Conservation (phyloP, 2,113 vertebrate species). For the Cercocebus atys region DNA sequence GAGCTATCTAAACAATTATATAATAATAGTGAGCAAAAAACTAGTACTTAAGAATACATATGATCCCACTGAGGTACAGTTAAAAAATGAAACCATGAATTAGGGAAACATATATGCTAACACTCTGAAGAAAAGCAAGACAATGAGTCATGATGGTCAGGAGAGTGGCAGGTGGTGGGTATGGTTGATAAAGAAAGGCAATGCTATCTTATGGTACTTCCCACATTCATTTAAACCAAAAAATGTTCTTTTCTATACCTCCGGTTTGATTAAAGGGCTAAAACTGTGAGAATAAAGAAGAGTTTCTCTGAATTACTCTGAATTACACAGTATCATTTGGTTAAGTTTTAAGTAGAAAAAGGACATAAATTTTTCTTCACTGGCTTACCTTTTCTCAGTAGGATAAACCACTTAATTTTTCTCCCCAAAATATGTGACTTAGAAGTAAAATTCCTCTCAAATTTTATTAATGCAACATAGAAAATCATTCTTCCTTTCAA, state of each 20-base stretch:
- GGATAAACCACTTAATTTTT: slow-evolving; percentile 17
- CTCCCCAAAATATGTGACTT: neutral
- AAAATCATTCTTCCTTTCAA: slow-evolving; percentile 26
- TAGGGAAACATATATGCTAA: neutral
- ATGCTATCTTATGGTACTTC: neutral
- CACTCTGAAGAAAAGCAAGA: neutral
- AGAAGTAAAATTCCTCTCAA: slow-evolving; percentile 38
- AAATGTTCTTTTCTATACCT: neutral
- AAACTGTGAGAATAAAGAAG: neutral
- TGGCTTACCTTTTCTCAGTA: neutral
- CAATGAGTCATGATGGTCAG: neutral
- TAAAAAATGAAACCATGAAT: neutral
- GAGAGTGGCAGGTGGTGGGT: neutral
- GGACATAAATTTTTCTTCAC: neutral
- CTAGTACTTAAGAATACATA: neutral
- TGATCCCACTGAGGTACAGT: neutral
- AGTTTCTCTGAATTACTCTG: neutral
- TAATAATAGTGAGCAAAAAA: neutral
- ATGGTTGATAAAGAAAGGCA: neutral
- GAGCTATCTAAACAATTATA: neutral
- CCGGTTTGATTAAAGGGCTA: neutral
- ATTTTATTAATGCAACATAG: slow-evolving; percentile 9
- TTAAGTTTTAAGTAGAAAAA: neutral
- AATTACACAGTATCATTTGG: neutral
- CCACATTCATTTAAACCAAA: neutral